Conservation (phyloP, 2,888 invertebrate species). For the Digitonthophagus gazella region DNA sequence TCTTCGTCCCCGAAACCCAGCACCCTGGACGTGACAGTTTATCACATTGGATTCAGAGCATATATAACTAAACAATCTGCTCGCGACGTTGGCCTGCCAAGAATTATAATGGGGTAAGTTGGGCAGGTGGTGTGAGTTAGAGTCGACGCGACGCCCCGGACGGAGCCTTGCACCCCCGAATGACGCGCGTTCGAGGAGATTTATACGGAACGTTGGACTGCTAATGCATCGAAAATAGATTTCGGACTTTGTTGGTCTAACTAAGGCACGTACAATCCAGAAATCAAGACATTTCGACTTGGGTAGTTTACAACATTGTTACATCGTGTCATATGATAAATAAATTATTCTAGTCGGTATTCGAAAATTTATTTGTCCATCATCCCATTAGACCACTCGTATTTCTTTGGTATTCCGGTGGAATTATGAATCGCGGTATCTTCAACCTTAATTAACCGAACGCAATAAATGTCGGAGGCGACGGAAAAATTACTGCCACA, state of each 20-base stretch:
- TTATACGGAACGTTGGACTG: not conserved
- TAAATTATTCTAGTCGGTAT: too few species aligned
- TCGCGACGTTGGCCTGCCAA: constrained; percentile 45
- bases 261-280: constrained; percentile 1
- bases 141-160: constrained; percentile 7
- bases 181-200: not conserved
- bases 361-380: too few species aligned
- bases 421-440: constrained; percentile 13
- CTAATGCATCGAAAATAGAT: constrained; percentile 13
- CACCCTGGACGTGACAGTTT: constrained; percentile 48
- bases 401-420: constrained; percentile 2
- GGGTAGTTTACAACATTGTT: not conserved
- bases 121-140: constrained; percentile 34
- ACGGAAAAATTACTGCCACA: constrained; percentile 14
- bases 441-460: constrained; percentile 12
- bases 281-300: not conserved
- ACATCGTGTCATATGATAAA: too few species aligned
- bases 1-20: constrained; percentile 23
- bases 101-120: constrained; percentile 42
- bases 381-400: too few species aligned
- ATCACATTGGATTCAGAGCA: constrained; percentile 49
- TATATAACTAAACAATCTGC: constrained; percentile 47
- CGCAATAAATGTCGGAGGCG: constrained; percentile 11
- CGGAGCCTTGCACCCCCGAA: constrained; percentile 11
- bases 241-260: constrained; percentile 20